Evolutionary conservation across 2,113 vertebrate genomes (phyloP).

Genomic region (Festucalex cinctus): DNA sequence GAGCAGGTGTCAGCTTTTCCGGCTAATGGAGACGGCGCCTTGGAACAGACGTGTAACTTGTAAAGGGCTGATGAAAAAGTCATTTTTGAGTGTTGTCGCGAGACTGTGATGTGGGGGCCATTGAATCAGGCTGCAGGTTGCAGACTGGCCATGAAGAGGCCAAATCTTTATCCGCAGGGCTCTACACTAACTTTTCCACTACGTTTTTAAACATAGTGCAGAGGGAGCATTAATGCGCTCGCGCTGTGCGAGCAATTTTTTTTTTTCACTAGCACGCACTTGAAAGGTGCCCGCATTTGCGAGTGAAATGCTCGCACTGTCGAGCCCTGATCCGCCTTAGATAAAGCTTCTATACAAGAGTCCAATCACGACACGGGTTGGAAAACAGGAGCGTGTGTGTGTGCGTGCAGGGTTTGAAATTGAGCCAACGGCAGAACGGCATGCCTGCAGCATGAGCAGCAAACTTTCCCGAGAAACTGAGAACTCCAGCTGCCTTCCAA

Average conservation of each 20-base stretch:
- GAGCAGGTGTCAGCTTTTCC: conserved; percentile 18
- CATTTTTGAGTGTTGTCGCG: conserved; percentile 26
- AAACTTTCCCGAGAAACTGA: conserved; percentile 60
- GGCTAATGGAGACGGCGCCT: neutral
- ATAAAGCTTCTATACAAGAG: conserved; percentile 50
- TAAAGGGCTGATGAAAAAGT: conserved; percentile 18
- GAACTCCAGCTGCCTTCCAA: conserved; percentile 46
- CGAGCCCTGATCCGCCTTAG: too few species aligned
- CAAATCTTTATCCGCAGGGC: conserved; percentile 54
- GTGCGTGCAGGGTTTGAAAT: conserved; percentile 46
- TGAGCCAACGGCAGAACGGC: conserved; percentile 45
- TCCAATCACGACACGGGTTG: conserved; percentile 40
- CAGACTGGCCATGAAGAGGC: conserved; percentile 61
- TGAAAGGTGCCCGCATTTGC: too few species aligned
- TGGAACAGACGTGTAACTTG: conserved; percentile 9
- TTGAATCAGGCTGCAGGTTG: conserved; percentile 53
- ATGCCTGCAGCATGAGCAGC: conserved; percentile 55
- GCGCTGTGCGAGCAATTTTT: too few species aligned
- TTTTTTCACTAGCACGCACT: too few species aligned
- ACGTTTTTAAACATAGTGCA: too few species aligned
- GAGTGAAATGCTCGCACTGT: too few species aligned
- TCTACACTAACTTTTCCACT: too few species aligned
- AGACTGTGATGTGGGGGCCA: conserved; percentile 29
- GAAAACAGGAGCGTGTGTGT: neutral
- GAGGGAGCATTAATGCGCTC: too few species aligned